phyloP scores from a whole-genome alignment of 2,888 invertebrate species.

The Apamea sordens region DNA sequence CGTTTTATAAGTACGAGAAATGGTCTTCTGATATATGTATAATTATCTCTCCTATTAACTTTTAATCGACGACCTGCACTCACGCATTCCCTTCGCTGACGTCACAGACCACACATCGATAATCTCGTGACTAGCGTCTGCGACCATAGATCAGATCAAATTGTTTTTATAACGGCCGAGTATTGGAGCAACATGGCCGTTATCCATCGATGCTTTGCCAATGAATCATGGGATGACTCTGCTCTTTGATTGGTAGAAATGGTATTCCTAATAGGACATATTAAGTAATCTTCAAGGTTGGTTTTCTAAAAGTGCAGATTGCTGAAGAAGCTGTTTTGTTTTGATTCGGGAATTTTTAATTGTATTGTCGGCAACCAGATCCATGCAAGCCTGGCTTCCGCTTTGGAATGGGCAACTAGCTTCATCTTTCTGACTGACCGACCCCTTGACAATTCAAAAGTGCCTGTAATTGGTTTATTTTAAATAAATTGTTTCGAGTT shows the following conservation, averaged over 20 bases:
- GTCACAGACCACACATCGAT: conserved; percentile 66
- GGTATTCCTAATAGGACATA: conserved; percentile 13
- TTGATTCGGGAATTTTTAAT: neutral
- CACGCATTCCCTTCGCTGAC: conserved; percentile 25
- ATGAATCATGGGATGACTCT: conserved; percentile 47
- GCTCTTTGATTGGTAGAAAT: neutral
- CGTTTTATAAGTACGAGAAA: no score
- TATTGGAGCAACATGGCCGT: conserved; percentile 47
- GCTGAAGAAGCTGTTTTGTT: neutral
- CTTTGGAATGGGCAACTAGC: no score
- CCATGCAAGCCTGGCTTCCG: no score
- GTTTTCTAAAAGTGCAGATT: neutral
- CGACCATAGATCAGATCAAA: conserved; percentile 60
- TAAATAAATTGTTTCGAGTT: no score
- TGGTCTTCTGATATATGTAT: neutral
- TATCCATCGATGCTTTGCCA: conserved; percentile 35
- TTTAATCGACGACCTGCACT: conserved; percentile 18
- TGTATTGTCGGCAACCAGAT: neutral
- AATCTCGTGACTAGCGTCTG: conserved; percentile 58
- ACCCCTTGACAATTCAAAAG: no score
- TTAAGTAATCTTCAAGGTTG: neutral
- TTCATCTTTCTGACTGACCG: no score
- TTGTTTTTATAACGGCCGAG: conserved; percentile 61
- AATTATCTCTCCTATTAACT: neutral
- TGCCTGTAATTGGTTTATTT: no score